Evolutionary conservation across 2,797 vertebrate species (phyloP), one percentile per base, ranked within the genome.

Genomic region (Sebastes nivosus): DNA sequence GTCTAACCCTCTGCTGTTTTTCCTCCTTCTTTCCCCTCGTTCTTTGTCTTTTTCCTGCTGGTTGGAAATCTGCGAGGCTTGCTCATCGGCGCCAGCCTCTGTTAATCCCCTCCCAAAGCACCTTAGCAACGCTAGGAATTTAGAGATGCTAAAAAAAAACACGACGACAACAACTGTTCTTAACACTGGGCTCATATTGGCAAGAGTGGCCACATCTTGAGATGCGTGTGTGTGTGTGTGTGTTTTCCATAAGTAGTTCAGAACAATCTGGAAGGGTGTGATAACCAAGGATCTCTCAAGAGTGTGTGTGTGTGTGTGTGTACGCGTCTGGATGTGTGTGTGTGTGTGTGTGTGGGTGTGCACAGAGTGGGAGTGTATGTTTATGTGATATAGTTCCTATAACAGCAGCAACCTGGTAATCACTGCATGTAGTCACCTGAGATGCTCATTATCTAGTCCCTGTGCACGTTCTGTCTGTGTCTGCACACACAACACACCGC

Each of bases 91-190:
- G 95, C 94, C 94, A 95, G 93, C 93, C 88, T 84, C 90, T 93
- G 93, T 92, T 95, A 95, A 95, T 95, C 95, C 94, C 88, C 86
- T 94, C 92, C 92, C 92, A 96, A 96, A 96, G 94, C 94, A 95
- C 93, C 94, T 96, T 95, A 95, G 94, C 94, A 95, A 94, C 93
- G 93, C 95, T 94, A 91, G 92, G 90, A 94, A 95, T 94, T 94
- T 95, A 93, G 89, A 95, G 93, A 94, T 92, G 94, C 93, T 93
- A 93, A 94, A 95, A 95, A 93, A 92, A 88, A 83, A 77, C 79
- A 92, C 88, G 76, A 92, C 87, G 77, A 93, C 92, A 89, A 94
- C 93, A 89, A 94, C 93, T 92, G 93, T 93, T 94, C 93, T 95
- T 95, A 93, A 95, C 92, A 87, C 94, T 93, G 89, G 90, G 93